These are phyloP conservation scores for Saccostrea cuccullata DNA, from an alignment of 1,140 invertebrate genomes.

Conservation along the genomic window DNA sequence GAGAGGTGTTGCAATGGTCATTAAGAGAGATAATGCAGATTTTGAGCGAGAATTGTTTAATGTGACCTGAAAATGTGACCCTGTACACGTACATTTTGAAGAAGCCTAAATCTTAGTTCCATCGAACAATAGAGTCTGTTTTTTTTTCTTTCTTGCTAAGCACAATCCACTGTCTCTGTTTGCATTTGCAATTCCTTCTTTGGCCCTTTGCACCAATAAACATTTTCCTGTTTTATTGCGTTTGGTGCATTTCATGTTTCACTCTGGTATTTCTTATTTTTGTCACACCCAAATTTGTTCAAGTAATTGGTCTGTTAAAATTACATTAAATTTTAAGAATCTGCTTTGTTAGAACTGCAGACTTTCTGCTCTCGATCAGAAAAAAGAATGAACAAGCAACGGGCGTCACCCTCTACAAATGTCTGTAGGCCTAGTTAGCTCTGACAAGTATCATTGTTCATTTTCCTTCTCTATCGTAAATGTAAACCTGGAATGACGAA, in stretches of 20 bases:
- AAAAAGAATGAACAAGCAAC: not conserved
- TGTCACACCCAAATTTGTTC: slow-evolving; percentile 32
- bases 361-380: slow-evolving; percentile 14
- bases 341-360: not conserved
- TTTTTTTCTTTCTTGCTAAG: no score
- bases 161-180: no score
- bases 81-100: no score
- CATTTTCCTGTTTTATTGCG: not conserved
- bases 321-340: slow-evolving; percentile 2
- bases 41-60: no score
- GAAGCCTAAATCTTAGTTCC: not conserved
- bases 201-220: not conserved
- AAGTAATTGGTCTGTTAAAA: slow-evolving; percentile 23
- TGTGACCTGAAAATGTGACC: no score
- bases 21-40: no score
- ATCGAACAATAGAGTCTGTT: no score
- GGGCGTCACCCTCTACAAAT: not conserved
- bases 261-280: not conserved
- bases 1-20: no score
- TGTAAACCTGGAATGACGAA: not conserved
- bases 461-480: not conserved
- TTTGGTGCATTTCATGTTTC: no score
- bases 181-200: not conserved
- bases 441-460: slow-evolving; percentile 3
- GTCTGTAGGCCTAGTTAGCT: not conserved